phyloP scores from a whole-genome alignment of 2,797 vertebrate genomes.

The Gymnoscopelus braueri region DNA sequence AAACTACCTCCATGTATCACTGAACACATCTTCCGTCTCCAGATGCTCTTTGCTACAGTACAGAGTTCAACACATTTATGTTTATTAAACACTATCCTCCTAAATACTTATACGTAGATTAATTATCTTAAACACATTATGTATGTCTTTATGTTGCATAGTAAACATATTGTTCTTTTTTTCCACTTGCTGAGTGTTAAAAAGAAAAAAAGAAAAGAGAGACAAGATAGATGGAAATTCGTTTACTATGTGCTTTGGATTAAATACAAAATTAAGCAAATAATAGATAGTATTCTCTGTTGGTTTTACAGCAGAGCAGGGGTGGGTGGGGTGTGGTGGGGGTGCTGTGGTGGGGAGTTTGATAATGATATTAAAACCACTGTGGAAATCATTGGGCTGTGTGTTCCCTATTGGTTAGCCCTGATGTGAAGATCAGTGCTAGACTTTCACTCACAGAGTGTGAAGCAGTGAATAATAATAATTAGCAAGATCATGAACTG shows the following conservation, averaged over 20 bases:
- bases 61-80: too few relatives aligned
- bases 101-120: too few relatives aligned
- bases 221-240: slow-evolving; percentile 48
- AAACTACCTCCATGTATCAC: not conserved
- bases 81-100: too few relatives aligned
- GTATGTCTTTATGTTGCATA: not conserved
- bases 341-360: slow-evolving; percentile 70
- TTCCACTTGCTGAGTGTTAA: slow-evolving; percentile 21
- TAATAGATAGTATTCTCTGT: slow-evolving; percentile 82
- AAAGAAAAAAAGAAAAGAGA: slow-evolving; percentile 24
- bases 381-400: slow-evolving; percentile 80
- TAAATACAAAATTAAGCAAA: slow-evolving; percentile 81
- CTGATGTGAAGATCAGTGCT: slow-evolving; percentile 74
- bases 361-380: slow-evolving; percentile 87
- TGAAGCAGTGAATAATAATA: slow-evolving; percentile 84
- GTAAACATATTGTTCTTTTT: slow-evolving; percentile 31
- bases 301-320: slow-evolving; percentile 52
- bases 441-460: slow-evolving; percentile 77
- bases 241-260: slow-evolving; percentile 56
- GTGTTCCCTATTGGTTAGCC: slow-evolving; percentile 76
- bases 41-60: too few relatives aligned
- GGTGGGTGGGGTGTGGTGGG: slow-evolving; percentile 43
- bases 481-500: slow-evolving; percentile 83
- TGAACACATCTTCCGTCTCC: too few relatives aligned
- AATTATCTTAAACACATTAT: not conserved